Conservation (phyloP, 2,113 vertebrate species). For the Cranoglanis bouderius region DNA sequence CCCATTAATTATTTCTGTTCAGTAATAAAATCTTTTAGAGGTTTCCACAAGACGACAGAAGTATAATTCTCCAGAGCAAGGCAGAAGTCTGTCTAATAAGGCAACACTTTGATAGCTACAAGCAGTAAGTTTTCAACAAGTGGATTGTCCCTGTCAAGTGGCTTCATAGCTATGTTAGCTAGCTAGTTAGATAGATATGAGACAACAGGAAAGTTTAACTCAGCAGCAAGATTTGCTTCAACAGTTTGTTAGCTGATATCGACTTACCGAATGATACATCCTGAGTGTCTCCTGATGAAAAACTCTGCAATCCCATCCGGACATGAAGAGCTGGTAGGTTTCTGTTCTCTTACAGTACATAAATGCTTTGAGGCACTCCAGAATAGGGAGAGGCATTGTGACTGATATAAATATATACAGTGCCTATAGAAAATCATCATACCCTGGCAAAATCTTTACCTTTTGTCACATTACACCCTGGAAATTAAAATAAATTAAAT, state of each 20-base stretch:
- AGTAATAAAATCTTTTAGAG: neutral
- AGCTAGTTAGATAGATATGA: neutral
- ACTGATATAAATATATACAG: too few species aligned
- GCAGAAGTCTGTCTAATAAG: neutral
- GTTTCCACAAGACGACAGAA: neutral
- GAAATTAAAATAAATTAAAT: too few species aligned
- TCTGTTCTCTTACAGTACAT: neutral
- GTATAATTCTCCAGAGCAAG: neutral
- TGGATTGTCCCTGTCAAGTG: neutral
- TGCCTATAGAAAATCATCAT: too few species aligned
- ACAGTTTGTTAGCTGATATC: neutral
- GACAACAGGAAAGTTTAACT: neutral
- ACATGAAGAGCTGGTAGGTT: neutral
- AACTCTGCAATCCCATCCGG: neutral
- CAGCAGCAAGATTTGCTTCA: neutral
- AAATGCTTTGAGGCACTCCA: neutral
- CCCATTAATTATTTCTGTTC: neutral
- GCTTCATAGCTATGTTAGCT: neutral
- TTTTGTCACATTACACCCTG: too few species aligned
- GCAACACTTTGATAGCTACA: neutral
- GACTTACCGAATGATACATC: neutral
- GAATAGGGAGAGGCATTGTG: neutral
- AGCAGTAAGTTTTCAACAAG: neutral
- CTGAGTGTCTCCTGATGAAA: neutral
- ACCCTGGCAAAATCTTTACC: too few species aligned